A percentile compares a stretch with the other conserved stretches of the same genome.
Evolutionary conservation across 2,113 vertebrate species (phyloP).

Genomic region (Eolophus roseicapilla): DNA sequence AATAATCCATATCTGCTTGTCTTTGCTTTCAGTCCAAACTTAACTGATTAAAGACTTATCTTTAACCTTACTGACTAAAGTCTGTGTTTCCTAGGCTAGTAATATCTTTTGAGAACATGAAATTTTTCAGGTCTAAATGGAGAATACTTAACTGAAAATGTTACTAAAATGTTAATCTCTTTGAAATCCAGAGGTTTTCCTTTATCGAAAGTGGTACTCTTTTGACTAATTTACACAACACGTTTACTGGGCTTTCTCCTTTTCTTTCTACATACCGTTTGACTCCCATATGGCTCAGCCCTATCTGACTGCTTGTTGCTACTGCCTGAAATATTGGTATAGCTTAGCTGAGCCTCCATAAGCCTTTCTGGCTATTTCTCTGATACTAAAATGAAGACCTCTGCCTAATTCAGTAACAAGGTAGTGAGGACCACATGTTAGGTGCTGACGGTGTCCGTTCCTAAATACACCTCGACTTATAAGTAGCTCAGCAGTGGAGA

Average conservation of each 20-base stretch:
- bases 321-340: not conserved
- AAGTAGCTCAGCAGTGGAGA: not conserved
- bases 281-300: not conserved
- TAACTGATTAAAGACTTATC: not conserved
- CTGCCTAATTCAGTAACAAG: not conserved
- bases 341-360: not conserved
- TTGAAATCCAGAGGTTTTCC: not conserved
- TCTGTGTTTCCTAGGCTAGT: not conserved
- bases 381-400: not conserved
- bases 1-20: not conserved
- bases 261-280: not conserved
- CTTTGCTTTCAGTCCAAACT: not conserved
- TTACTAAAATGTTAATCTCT: not conserved
- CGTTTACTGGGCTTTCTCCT: not conserved
- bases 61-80: not conserved
- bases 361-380: not conserved
- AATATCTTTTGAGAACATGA: not conserved
- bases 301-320: not conserved
- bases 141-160: not conserved
- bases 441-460: not conserved
- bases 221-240: not conserved
- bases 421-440: not conserved
- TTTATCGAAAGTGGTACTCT: not conserved
- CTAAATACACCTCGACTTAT: not conserved
- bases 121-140: not conserved